Conservation (phyloP, 2,888 invertebrate species). For the Dusona sp. region DNA sequence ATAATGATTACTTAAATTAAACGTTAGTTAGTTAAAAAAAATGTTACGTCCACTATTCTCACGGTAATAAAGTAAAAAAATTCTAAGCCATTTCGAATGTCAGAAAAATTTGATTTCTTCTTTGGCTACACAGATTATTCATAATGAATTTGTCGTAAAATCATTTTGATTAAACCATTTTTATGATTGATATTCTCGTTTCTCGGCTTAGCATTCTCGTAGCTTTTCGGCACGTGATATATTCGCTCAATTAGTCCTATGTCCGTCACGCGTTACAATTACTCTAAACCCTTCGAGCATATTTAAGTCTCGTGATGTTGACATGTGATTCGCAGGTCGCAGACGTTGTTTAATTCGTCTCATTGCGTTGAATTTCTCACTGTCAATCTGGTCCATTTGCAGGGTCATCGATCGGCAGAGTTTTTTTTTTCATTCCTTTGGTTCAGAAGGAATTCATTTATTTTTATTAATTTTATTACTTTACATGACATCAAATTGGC, state of each 20-base stretch:
- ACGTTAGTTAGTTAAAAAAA: background rate
- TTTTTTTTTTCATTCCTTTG: background rate
- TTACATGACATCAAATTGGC: too few species aligned
- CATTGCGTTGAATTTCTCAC: slow-evolving; percentile 6
- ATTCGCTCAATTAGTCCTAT: slow-evolving; percentile 74
- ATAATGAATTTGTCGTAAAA: slow-evolving; percentile 43
- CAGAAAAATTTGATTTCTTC: background rate
- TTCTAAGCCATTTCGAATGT: background rate
- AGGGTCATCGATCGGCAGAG: background rate
- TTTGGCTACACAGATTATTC: slow-evolving; percentile 3
- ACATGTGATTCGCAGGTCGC: slow-evolving; percentile 17
- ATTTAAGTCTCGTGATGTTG: slow-evolving; percentile 36
- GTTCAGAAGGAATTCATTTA: background rate
- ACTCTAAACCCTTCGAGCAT: slow-evolving; percentile 31
- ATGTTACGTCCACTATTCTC: background rate
- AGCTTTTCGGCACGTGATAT: slow-evolving; percentile 62
- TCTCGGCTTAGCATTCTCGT: slow-evolving; percentile 44
- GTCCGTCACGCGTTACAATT: slow-evolving; percentile 63
- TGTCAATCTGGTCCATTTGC: background rate
- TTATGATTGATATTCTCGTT: slow-evolving; percentile 33
- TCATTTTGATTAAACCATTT: slow-evolving; percentile 2
- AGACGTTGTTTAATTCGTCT: slow-evolving; percentile 28
- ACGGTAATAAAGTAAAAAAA: background rate
- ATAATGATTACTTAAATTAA: background rate
- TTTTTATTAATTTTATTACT: background rate